Conservation (phyloP, 2,888 invertebrate genomes). For the Pseudoips prasinana region DNA sequence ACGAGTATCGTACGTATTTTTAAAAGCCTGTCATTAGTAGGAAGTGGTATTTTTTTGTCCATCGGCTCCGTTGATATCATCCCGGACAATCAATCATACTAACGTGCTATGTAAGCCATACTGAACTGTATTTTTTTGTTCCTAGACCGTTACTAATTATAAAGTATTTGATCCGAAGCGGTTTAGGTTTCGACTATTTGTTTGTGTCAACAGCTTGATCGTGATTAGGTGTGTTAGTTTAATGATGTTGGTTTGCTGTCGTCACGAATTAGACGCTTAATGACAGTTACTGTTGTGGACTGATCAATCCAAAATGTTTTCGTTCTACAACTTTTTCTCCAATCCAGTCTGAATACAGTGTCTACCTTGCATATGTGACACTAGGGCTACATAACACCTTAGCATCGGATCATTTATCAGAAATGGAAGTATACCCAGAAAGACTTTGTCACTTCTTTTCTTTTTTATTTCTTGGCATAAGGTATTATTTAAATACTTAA, state of each 20-base stretch:
- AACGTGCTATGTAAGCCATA: slow-evolving; percentile 36
- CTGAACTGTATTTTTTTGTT: slow-evolving; percentile 37
- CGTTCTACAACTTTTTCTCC: no score
- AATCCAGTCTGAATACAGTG: no score
- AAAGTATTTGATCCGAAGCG: slow-evolving; percentile 27
- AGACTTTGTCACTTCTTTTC: no score
- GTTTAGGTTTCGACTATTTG: slow-evolving; percentile 18
- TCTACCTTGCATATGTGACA: no score
- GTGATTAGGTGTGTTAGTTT: slow-evolving; percentile 1
- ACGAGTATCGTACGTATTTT: slow-evolving; percentile 59
- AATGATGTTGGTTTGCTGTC: background rate
- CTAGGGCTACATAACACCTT: no score
- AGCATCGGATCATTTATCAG: no score
- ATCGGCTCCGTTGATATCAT: slow-evolving; percentile 52
- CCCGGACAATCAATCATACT: slow-evolving; percentile 66
- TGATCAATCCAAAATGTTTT: no score
- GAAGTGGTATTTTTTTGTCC: slow-evolving; percentile 64
- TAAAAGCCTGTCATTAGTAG: slow-evolving; percentile 71
- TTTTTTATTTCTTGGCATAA: no score
- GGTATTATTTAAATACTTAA: no score
- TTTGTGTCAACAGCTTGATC: slow-evolving; percentile 16
- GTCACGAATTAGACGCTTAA: background rate
- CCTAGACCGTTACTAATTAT: slow-evolving; percentile 54
- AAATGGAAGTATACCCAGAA: no score
- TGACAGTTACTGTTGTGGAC: background rate